Evolutionary conservation across 2,797 vertebrate genomes (phyloP), one percentile per base, ranked within the genome.

Genomic region (Melanotaenia nigrans): DNA sequence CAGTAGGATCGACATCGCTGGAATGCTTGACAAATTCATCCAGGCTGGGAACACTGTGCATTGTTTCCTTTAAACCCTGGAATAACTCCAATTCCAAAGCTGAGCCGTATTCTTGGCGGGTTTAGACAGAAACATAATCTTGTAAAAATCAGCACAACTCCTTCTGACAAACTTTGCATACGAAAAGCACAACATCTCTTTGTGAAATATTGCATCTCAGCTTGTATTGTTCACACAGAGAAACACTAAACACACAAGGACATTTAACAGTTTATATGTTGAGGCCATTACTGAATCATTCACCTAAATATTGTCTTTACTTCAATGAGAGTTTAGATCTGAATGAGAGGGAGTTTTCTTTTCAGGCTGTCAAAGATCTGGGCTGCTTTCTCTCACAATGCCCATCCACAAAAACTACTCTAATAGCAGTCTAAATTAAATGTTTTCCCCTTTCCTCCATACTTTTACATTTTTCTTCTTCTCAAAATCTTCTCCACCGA

Each of bases 311-410:
- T 40, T n/a, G 42, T 5, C 45, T 47, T 47, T n/a, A 47, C 45
- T n/a, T 47, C 18, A 20, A 2, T 20, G 45, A 7, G 42, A 20
- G 42, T 12, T 45, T 45, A 18, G 16, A 51, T 51, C 20, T 51
- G 22, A 51, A 51, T 22, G 11, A 22, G 4, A 11, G 9, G 70
- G 55, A 74, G 85, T 71, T 65, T 85, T 83, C 79, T 75, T 59
- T 73, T 82, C 58, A 66, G 58, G 40, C 75, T 74, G 71, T 77
- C 72, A 65, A 60, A 61, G 77, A 81, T 61, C 78, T 82, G 78
- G 72, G 82, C 67, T 63, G 60, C 66, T 62, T 63, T 71, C 61
- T 30, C 80, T 74, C 62, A 3, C 24, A 63, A 35, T 60, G 24
- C 65, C 71, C 60, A 3, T 83, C 78, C 80, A 85, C 69, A 70